These are phyloP conservation scores for Urophycis tenuis DNA, from an alignment of 2,797 vertebrate genomes.

Conservation along the genomic window DNA sequence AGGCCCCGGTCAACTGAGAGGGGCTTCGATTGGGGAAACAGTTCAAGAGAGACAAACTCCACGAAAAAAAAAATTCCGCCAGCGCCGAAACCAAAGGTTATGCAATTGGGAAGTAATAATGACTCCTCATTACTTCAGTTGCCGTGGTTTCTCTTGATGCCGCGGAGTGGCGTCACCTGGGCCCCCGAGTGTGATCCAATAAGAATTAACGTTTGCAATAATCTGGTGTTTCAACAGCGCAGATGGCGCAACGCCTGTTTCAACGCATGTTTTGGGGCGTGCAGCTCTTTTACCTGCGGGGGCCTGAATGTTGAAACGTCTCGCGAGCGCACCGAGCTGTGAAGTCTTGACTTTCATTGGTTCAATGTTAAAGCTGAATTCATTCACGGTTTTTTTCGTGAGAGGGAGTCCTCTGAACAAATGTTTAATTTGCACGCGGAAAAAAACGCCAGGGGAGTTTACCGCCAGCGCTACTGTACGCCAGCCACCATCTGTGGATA, in stretches of 20 bases:
- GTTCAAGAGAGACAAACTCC: background rate
- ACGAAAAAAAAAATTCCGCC: background rate
- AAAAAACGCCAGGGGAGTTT: background rate
- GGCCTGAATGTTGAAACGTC: background rate
- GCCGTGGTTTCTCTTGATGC: background rate
- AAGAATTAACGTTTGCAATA: background rate
- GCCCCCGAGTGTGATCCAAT: slow-evolving; percentile 5
- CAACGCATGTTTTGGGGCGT: too few relatives aligned
- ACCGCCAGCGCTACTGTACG: background rate
- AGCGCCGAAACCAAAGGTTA: background rate
- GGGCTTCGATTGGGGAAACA: background rate
- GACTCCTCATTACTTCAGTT: background rate
- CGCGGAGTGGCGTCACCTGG: background rate
- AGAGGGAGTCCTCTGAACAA: background rate
- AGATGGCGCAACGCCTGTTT: too few relatives aligned
- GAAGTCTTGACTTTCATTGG: background rate
- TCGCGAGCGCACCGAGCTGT: too few relatives aligned
- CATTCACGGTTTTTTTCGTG: too few relatives aligned
- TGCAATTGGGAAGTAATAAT: background rate
- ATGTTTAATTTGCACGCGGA: background rate
- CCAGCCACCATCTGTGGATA: background rate
- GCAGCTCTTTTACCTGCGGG: background rate
- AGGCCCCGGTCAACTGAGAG: background rate
- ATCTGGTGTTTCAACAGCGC: too few relatives aligned
- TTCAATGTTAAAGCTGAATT: background rate